Conservation (phyloP, 2,113 vertebrate genomes). For the Rhinopithecus roxellana region DNA sequence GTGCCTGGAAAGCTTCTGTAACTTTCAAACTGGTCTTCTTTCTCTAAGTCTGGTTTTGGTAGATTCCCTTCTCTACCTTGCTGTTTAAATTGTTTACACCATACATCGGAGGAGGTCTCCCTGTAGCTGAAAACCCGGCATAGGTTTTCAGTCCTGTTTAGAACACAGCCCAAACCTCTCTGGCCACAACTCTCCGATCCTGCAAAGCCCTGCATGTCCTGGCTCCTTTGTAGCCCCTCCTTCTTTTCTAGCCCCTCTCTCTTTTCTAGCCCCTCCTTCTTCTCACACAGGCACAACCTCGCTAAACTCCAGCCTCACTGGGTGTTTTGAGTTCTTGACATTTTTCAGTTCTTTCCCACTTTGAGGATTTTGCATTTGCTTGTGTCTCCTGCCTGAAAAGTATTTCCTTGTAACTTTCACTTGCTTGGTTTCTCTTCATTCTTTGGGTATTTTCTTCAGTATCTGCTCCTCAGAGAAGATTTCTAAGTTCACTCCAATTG, state of each 20-base stretch:
- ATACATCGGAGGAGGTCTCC: neutral
- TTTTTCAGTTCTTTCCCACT: neutral
- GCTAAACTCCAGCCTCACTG: neutral
- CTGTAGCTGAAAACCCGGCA: neutral
- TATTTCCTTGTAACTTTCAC: neutral
- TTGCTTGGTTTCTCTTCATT: neutral
- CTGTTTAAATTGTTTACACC: neutral
- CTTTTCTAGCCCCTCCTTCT: neutral
- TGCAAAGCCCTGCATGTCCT: neutral
- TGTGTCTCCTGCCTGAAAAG: neutral
- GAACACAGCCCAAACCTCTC: neutral
- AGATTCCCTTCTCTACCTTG: neutral
- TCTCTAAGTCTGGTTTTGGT: fast-evolving
- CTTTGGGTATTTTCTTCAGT: neutral
- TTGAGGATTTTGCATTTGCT: neutral
- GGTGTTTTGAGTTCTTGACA: neutral
- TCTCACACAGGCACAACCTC: neutral
- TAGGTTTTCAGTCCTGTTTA: neutral
- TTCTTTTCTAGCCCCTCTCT: too few species aligned
- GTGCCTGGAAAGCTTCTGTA: neutral
- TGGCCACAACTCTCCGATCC: fast-evolving
- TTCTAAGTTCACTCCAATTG: neutral
- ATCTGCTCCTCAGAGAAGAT: neutral
- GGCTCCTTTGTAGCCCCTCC: neutral
- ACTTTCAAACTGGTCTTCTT: neutral